Conservation (phyloP, 2,797 vertebrate genomes). For the Amphiprion clarkii region DNA sequence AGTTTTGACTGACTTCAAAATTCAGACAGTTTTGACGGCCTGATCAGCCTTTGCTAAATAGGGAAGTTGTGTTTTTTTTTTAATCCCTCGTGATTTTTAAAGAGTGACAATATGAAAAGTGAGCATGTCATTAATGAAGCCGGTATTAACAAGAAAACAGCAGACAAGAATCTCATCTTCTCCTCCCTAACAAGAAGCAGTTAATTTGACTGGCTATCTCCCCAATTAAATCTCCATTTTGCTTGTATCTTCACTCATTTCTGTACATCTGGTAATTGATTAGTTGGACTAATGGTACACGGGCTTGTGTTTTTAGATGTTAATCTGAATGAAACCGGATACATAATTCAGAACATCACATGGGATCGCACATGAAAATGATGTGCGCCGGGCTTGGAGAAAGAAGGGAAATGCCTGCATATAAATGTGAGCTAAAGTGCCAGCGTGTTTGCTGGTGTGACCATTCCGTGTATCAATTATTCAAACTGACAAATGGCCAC, state of each 20-base stretch:
- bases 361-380: conserved; percentile 29
- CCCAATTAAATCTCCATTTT: conserved; percentile 75
- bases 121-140: conserved; percentile 72
- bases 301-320: conserved; percentile 69
- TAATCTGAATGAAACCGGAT: conserved; percentile 70
- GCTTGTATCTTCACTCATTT: conserved; percentile 76
- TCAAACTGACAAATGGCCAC: conserved; percentile 84
- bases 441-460: conserved; percentile 67
- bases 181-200: conserved; percentile 77
- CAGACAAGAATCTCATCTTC: conserved; percentile 79
- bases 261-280: conserved; percentile 78
- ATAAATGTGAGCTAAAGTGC: conserved; percentile 60
- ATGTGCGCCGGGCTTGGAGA: conserved; percentile 19
- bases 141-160: conserved; percentile 64
- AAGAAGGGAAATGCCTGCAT: conserved; percentile 38
- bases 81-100: conserved; percentile 54
- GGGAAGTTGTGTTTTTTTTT: conserved; percentile 28
- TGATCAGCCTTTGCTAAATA: conserved; percentile 56
- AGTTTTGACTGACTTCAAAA: conserved; percentile 52
- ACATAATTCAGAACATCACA: conserved; percentile 64
- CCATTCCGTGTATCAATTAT: conserved; percentile 82
- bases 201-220: conserved; percentile 81
- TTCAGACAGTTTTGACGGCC: conserved; percentile 56
- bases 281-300: conserved; percentile 74
- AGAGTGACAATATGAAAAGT: conserved; percentile 65